A percentile compares a stretch with the other conserved stretches of the same genome.
These are phyloP conservation scores for Cheilosia impressa DNA, from an alignment of 2,888 invertebrate species.

Conservation along the genomic window DNA sequence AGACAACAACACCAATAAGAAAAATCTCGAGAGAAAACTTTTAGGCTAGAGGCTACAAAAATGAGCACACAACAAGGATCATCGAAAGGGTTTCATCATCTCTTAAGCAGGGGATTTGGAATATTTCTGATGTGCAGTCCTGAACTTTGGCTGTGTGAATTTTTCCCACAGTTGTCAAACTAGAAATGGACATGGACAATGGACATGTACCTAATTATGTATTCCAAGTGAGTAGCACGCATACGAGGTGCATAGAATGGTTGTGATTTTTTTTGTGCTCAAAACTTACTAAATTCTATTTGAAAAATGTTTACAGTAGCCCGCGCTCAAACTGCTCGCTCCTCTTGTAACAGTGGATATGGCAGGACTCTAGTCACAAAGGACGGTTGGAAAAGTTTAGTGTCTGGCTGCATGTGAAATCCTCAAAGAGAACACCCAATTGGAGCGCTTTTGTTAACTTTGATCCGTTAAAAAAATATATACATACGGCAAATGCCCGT, in stretches of 20 bases:
- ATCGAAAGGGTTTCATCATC: slow-evolving; percentile 70
- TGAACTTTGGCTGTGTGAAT: slow-evolving; percentile 42
- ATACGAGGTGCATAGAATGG: slow-evolving; percentile 44
- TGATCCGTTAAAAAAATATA: slow-evolving; percentile 49
- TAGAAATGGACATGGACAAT: slow-evolving; percentile 47
- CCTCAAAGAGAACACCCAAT: slow-evolving; percentile 71
- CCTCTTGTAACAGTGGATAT: not conserved
- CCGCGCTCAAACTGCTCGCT: not conserved
- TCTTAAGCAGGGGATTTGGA: slow-evolving; percentile 55
- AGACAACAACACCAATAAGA: slow-evolving; percentile 47
- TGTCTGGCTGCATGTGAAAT: slow-evolving; percentile 59
- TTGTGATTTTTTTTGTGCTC: slow-evolving; percentile 15
- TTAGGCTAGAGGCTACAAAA: slow-evolving; percentile 49
- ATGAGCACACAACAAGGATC: slow-evolving; percentile 71
- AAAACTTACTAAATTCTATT: slow-evolving; percentile 27
- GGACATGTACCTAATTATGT: slow-evolving; percentile 50
- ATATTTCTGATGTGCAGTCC: slow-evolving; percentile 11
- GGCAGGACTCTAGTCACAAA: slow-evolving; percentile 44
- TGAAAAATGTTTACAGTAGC: slow-evolving; percentile 43
- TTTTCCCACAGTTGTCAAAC: slow-evolving; percentile 23
- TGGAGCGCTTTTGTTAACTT: slow-evolving; percentile 68
- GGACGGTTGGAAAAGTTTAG: slow-evolving; percentile 47
- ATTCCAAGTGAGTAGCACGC: slow-evolving; percentile 47
- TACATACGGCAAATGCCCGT: slow-evolving; percentile 16
- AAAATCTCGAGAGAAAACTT: slow-evolving; percentile 49